Base-by-base conservation (phyloP, 2,888 invertebrate genomes). In the Argynnis bischoffii region DNA sequence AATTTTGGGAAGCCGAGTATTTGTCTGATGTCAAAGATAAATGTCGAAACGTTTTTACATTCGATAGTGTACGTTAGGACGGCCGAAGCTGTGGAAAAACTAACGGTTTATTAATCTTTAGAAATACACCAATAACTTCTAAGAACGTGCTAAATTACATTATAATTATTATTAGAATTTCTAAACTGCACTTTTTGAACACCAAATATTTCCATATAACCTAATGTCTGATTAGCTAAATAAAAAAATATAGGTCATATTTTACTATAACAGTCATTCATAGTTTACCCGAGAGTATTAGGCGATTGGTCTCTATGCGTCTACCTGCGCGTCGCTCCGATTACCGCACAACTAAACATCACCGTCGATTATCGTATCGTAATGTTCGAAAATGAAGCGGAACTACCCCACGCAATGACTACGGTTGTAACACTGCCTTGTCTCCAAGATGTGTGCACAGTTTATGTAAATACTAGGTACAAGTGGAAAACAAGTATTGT, bases 221-320 rank as follows among this genome's bases (percentile, higher is more conserved):
- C 88, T 90, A 90, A 88, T 75, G 83, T 87, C 85, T 87, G 89
- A 82, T 89, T 88, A 87, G 89, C 89, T 91, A 90, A 88, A 83
- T 90, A 91, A 92, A 92, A 91, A 92, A 91, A 91, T 90, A 91
- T 89, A 91, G 84, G 86, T 76, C 67, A 74, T 80, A 81, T 81
- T 79, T 85, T 85, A 85, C 81, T 88, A 89, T 85, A 88, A 85
- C 88, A 86, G 89, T 85, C 81, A 82, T 78, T 88, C 85, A 85
- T 88, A 82, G 82, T 81, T 85, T 89, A 89, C 79, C 76, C 81
- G 82, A 81, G 83, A 84, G 81, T 83, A 83, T 83, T 85, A 87
- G 85, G 85, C 87, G 79, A 82, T 90, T 89, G 88, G 89, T 89
- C 26, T 26, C 26, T 26, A 26, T 26, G 3, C 88, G 35, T 65